Evolutionary conservation across 2,888 invertebrate species (phyloP).

Genomic region (Thecophora atra): DNA sequence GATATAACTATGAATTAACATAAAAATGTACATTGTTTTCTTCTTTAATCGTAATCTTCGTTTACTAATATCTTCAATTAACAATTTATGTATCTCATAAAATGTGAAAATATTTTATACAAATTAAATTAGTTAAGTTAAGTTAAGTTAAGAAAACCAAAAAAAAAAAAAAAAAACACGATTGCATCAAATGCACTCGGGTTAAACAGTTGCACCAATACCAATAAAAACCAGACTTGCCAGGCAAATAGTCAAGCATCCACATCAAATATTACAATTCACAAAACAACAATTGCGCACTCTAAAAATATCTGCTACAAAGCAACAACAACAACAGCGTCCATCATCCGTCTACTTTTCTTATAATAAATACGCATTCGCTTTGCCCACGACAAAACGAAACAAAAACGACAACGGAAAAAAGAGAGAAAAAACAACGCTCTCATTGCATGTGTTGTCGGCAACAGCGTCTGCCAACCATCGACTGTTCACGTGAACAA

Average conservation of each 20-base stretch:
- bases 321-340: constrained; percentile 6
- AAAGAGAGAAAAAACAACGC: constrained; percentile 1
- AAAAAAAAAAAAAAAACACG: background rate
- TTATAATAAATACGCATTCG: constrained; percentile 6
- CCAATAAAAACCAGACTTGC: constrained; percentile 7
- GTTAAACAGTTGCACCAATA: background rate
- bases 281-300: background rate
- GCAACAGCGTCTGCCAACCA: no score
- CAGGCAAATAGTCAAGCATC: background rate
- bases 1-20: no score
- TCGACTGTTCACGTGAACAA: constrained; percentile 70
- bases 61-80: no score
- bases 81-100: no score
- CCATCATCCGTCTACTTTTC: constrained; percentile 35
- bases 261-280: background rate
- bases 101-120: no score
- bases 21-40: no score
- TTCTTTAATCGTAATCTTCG: no score
- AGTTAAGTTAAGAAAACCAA: no score
- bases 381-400: background rate
- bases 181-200: constrained; percentile 4
- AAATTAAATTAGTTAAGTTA: no score
- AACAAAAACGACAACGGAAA: no score
- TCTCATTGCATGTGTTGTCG: background rate
- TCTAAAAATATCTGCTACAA: constrained; percentile 9